Percentiles rank a stretch among this genome's conserved stretches.
Conservation (phyloP, 2,888 invertebrate species). For the Drosophila birchii region DNA sequence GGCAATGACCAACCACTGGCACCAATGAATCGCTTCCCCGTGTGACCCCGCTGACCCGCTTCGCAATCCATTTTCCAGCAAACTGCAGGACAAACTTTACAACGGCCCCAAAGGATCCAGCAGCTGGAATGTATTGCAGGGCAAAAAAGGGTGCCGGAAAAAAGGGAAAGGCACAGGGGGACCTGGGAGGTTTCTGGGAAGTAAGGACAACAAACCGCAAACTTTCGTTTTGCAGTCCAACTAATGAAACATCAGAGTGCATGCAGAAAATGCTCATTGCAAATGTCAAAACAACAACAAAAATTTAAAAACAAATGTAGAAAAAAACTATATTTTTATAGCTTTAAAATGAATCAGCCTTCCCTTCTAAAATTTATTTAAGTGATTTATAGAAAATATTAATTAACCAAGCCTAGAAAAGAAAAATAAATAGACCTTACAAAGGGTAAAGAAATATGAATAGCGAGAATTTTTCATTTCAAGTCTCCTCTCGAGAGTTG, state of each 20-base stretch:
- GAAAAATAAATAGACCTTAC: neutral
- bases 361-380: no score
- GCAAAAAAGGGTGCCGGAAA: slow-evolving; percentile 1
- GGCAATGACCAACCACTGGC: slow-evolving; percentile 33
- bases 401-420: neutral
- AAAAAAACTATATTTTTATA: neutral
- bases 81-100: slow-evolving; percentile 52
- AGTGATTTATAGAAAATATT: neutral
- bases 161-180: neutral
- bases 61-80: slow-evolving; percentile 37
- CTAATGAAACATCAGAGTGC: slow-evolving; percentile 52
- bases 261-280: slow-evolving; percentile 33
- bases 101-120: slow-evolving; percentile 36
- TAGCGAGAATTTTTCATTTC: slow-evolving; percentile 40
- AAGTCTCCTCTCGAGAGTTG: neutral
- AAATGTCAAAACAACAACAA: slow-evolving; percentile 33
- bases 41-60: slow-evolving; percentile 12
- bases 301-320: slow-evolving; percentile 3
- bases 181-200: slow-evolving; percentile 4
- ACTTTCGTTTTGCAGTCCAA: slow-evolving; percentile 45
- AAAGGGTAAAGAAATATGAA: slow-evolving; percentile 30
- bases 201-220: slow-evolving; percentile 40
- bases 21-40: slow-evolving; percentile 13
- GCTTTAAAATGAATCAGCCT: neutral
- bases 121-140: slow-evolving; percentile 34